Evolutionary conservation across 35 echinoderm and acorn worm species (phyloP), one percentile per base, ranked within the genome.

Genomic region (Ophioderma brevispina): DNA sequence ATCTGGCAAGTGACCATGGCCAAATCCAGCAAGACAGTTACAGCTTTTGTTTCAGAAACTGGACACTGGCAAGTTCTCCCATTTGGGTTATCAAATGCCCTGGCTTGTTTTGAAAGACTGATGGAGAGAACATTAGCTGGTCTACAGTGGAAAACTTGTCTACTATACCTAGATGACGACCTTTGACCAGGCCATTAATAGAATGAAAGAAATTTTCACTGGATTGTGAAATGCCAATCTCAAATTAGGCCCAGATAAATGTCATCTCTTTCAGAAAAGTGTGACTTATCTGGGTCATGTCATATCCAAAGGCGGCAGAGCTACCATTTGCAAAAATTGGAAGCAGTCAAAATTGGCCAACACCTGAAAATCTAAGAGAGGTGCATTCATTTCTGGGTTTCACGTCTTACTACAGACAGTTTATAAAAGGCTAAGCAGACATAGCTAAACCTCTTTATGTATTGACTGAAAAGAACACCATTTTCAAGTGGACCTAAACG

Each of bases 1-100:
- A 94, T 94, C 80, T 97, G 92, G 92, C 95, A 97, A 56, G 92
- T 97, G 13, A 39, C 88, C 25, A 19, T 97, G 36, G 89, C 80
- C 19, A 33, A 85, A 36, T 87, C 88, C 21, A 85, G 81, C 30
- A 40, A 75, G 21, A 50, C 76, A 3, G 92, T 94, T 31, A 94
- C 96, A 23, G 90, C 96, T 0, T 98, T 98, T 36, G 42, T 80
- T 5, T 89, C 85, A 31, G 36, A 80, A 14, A 38, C 89, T 3
- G 96, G 92, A 33, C 89, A 91, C 33, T 92, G 76, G 49, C 42
- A 56, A 0, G 75, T 40, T 1, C 86, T 87, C 49, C 88, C 95
- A 0, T 94, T 94, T 40, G 95, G 95, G 13, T 36, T 94, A 11
- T 93, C 81, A 36, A 92, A 96, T 28, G 87, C 90, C 0, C 85